phyloP scores from a whole-genome alignment of 2,113 vertebrate species.

The Aleadryas rufinucha region DNA sequence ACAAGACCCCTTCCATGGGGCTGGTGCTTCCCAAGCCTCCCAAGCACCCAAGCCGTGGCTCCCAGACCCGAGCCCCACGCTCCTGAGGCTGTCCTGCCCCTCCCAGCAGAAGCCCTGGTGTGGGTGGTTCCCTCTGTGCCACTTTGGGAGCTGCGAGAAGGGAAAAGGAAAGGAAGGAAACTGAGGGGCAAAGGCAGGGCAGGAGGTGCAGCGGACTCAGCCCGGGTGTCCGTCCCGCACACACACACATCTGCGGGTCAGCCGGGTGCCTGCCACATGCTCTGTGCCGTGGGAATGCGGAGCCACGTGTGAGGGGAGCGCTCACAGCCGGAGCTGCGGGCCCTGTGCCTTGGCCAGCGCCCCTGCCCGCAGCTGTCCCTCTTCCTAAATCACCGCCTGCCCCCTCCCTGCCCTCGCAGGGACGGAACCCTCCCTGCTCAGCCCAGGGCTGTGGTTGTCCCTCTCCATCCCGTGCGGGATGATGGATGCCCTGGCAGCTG shows the following conservation, averaged over 20 bases:
- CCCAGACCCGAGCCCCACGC: rapidly evolving
- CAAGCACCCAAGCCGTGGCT: background rate
- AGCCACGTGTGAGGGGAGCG: rapidly evolving
- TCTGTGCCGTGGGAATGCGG: rapidly evolving
- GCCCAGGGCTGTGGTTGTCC: background rate
- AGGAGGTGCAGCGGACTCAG: background rate
- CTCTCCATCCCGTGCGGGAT: background rate
- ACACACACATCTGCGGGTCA: rapidly evolving
- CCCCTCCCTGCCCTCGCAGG: background rate
- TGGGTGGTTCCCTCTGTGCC: background rate
- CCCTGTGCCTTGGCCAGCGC: rapidly evolving
- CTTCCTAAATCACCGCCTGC: background rate
- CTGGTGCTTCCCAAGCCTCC: background rate
- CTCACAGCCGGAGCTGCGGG: background rate
- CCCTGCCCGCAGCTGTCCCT: background rate
- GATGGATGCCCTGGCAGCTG: conserved; percentile 43
- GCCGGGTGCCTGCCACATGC: rapidly evolving
- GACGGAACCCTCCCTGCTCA: background rate
- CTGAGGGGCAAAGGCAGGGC: background rate
- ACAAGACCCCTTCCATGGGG: background rate
- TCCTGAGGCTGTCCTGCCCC: background rate
- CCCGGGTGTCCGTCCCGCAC: rapidly evolving
- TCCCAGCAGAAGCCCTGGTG: background rate
- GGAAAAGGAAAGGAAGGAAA: too few species aligned
- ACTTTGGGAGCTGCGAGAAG: background rate